These are phyloP conservation scores for Cyaniris semiargus DNA, from an alignment of 2,888 invertebrate genomes.

Conservation along the genomic window DNA sequence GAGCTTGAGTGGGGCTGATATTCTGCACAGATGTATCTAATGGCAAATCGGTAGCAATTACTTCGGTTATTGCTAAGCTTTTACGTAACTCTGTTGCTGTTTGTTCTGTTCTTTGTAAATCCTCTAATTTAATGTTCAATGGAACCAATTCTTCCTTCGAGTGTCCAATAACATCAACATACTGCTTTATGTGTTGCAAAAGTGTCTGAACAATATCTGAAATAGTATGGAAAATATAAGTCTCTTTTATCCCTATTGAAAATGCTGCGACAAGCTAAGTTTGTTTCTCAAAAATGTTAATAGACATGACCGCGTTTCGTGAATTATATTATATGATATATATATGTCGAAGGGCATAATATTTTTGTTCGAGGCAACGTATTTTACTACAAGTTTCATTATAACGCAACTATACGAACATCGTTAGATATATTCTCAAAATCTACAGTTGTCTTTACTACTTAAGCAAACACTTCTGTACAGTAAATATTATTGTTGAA, in stretches of 20 bases:
- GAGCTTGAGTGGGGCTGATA: slow-evolving; percentile 45
- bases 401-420: too few species aligned
- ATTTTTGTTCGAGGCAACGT: too few species aligned
- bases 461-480: too few species aligned
- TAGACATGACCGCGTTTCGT: not conserved
- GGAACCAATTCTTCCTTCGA: slow-evolving; percentile 59
- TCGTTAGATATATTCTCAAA: too few species aligned
- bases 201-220: slow-evolving; percentile 47
- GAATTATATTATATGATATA: not conserved
- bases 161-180: slow-evolving; percentile 61
- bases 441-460: too few species aligned
- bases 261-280: not conserved
- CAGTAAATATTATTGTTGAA: too few species aligned
- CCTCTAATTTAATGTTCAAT: slow-evolving; percentile 51
- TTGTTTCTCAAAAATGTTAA: not conserved
- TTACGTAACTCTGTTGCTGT: slow-evolving; percentile 59
- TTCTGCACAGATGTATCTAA: slow-evolving; percentile 37
- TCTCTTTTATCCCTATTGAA: not conserved
- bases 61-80: slow-evolving; percentile 46
- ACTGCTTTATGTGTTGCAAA: slow-evolving; percentile 59
- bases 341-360: too few species aligned
- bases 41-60: slow-evolving; percentile 36
- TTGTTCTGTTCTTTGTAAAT: slow-evolving; percentile 54
- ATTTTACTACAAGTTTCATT: too few species aligned
- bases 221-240: not conserved